Evolutionary conservation across 2,888 invertebrate genomes (phyloP), one percentile per base, ranked within the genome.

Genomic region (Drosophila meridiana): DNA sequence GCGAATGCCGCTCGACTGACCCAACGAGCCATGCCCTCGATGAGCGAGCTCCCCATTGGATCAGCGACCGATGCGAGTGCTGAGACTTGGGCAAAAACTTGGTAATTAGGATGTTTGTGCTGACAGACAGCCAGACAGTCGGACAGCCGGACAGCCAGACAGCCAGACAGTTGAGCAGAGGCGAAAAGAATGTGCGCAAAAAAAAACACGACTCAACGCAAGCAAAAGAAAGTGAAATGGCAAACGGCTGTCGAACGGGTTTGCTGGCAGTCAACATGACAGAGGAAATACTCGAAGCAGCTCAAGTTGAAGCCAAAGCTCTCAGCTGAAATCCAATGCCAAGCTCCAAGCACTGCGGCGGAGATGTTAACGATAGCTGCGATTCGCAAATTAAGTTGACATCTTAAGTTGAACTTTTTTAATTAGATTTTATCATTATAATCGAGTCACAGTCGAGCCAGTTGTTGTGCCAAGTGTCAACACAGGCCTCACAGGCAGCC

Each of bases 101-200:
- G 83, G 89, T 89, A 87, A 87, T 87, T 87, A 87, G 80, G 85
- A 89, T 87, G 87, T 87, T 87, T 87, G 89, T 82, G 84, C 80
- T 83, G 84, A 75, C 84, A 71, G 75, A 67, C 64, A 73, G 83
- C 63, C 73, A 62, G 66, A 63, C 62, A 56, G 47, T 43, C 53
- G 53, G 43, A 40, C 45, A 69, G 66, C 50, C 65, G 30, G 53
- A n/a, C 57, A 20, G 56, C 32, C 14, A 14, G 5, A 4, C 14
- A 11, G 36, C 9, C 52, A 34, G 20, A 20, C 53, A 26, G 28
- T 14, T 11, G 28, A 28, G 40, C 38, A 9, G 55, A 32, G 13
- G 52, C 28, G 11, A 30, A 67, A 58, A 47, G 62, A 75, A 43
- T 38, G 53, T 32, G 59, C 64, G 38, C 67, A 30, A 52, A 52